Base-by-base conservation (phyloP, 2,797 vertebrate species). In the Cercopithecus neglectus region DNA sequence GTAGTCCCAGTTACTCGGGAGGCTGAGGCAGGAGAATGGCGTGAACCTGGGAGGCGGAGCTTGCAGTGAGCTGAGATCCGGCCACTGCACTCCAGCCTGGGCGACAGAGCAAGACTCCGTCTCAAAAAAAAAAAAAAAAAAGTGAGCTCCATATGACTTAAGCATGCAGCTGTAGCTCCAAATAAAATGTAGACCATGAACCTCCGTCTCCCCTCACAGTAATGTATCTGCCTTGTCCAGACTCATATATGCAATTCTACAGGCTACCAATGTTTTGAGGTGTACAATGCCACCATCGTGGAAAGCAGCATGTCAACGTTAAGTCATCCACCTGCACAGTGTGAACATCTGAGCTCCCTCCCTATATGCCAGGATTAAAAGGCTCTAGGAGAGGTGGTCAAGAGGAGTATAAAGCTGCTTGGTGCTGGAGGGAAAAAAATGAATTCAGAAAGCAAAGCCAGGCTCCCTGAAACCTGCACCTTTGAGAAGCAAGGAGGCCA, bases 281-380 rank as follows among this genome's bases (percentile, higher is more conserved):
- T 11, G 5, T 11, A 14, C 0, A 1, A 44, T 28, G 44, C 78
- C 16, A 0, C n/a, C 13, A 5, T 19, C 10, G 14, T 21, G 28
- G 64, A 41, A 64, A 48, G 55, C 5, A 39, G 33, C 22, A 10
- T n/a, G 22, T 26, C 21, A 46, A 5, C 10, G 5, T 74, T 59
- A 53, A 57, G 33, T 12, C 28, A 13, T 33, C 9, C 11, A 72
- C 41, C 50, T 13, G 19, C 16, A 1, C 44, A 14, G 41, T 17
- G 57, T 26, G 24, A 28, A 9, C 8, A 4, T 11, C 39, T 7
- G 24, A 24, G 48, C 48, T n/a, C 76, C 48, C 78, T 53, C 36
- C 59, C 39, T 12, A 5, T 8, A 24, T 14, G 22, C 59, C 39
- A 22, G 33, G 5, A 14, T 53, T 22, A 10, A 39, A 39, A 57